A percentile compares a stretch with the other conserved stretches of the same genome.
phyloP scores from a whole-genome alignment of 1,140 invertebrate species.

The Apis florea region DNA sequence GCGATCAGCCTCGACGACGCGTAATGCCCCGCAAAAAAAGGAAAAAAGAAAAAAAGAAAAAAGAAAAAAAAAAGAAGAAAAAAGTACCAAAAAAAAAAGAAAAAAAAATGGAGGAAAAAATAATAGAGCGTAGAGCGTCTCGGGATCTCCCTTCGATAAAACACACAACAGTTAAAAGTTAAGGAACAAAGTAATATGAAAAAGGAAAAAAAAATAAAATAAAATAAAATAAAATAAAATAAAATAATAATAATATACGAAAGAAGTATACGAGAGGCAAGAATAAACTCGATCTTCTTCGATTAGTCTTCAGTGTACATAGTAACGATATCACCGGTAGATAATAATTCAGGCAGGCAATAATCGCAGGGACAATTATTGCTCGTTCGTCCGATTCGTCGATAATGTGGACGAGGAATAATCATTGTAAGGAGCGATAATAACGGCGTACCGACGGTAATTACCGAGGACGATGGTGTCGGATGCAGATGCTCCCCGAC shows the following conservation, averaged over 20 bases:
- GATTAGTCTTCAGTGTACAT: slow-evolving; percentile 45
- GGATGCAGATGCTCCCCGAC: slow-evolving; percentile 28
- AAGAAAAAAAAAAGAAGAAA: neutral
- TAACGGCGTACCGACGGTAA: slow-evolving; percentile 48
- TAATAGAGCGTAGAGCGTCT: slow-evolving; percentile 19
- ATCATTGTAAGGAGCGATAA: slow-evolving; percentile 51
- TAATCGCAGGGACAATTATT: slow-evolving; percentile 49
- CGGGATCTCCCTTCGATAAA: slow-evolving; percentile 31
- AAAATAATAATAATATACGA: neutral
- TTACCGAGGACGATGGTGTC: slow-evolving; percentile 36
- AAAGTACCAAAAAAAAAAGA: too few relatives aligned
- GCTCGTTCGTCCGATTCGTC: slow-evolving; percentile 54
- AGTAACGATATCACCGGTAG: slow-evolving; percentile 47
- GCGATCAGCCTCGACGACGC: slow-evolving; percentile 50
- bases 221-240: neutral
- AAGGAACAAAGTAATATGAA: neutral
- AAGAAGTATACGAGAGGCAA: neutral
- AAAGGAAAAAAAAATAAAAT: neutral
- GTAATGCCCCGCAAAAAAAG: slow-evolving; percentile 39
- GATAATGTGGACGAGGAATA: slow-evolving; percentile 36
- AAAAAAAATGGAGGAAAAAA: neutral
- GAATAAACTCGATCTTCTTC: slow-evolving; percentile 3
- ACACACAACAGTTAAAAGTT: neutral
- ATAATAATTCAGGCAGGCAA: slow-evolving; percentile 37
- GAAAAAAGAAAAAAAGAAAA: neutral